phyloP scores from a whole-genome alignment of 2,888 invertebrate species.

The Tipula helvola region DNA sequence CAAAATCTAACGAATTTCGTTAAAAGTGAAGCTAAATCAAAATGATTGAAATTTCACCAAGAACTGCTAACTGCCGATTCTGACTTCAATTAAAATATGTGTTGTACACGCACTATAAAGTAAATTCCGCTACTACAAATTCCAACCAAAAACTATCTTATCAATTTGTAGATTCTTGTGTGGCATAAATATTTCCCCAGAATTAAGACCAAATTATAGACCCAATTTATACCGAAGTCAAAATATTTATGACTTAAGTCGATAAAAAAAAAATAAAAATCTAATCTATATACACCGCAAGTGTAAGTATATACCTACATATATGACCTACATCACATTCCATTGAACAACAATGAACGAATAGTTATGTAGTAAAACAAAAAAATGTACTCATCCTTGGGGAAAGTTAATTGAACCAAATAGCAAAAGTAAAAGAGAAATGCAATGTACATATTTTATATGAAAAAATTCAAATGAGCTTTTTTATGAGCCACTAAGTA shows the following conservation, averaged over 20 bases:
- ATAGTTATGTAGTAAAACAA: background rate
- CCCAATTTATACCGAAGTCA: background rate
- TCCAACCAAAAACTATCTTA: background rate
- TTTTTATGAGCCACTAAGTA: background rate
- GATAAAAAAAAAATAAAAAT: background rate
- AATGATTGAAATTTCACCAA: too few species aligned
- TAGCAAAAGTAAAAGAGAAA: background rate
- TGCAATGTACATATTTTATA: background rate
- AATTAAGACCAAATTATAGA: background rate
- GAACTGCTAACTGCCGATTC: too few species aligned
- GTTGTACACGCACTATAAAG: too few species aligned
- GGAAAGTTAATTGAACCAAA: slow-evolving; percentile 4
- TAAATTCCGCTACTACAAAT: too few species aligned
- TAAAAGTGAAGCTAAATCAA: background rate
- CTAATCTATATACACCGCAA: background rate
- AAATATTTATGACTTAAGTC: background rate
- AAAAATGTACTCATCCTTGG: background rate
- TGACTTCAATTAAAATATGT: too few species aligned
- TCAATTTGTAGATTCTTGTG: background rate
- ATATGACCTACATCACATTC: background rate
- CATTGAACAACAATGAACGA: background rate
- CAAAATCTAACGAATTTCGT: background rate
- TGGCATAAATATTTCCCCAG: background rate
- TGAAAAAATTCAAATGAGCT: background rate
- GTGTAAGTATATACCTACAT: background rate